Conservation (phyloP, 2,888 invertebrate species). For the Sarcophaga carnaria region DNA sequence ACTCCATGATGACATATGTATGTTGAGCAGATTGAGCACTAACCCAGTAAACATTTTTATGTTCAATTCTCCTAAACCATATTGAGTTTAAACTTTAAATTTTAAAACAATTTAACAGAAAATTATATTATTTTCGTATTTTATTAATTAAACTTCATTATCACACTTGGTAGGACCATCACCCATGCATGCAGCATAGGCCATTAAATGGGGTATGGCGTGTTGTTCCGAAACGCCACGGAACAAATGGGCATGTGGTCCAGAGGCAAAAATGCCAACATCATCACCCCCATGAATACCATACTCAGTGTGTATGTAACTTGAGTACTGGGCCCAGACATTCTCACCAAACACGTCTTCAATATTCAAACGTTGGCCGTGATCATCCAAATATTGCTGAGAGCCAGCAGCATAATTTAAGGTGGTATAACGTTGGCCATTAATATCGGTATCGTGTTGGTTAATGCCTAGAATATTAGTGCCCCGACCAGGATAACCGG, state of each 20-base stretch:
- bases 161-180: constrained; percentile 81
- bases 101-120: too few relatives aligned
- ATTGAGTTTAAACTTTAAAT: too few relatives aligned
- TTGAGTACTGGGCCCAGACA: constrained; percentile 72
- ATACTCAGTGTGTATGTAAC: constrained; percentile 75
- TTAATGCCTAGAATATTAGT: constrained; percentile 83
- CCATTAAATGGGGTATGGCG: constrained; percentile 88
- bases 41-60: too few relatives aligned
- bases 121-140: too few relatives aligned
- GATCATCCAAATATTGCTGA: constrained; percentile 72
- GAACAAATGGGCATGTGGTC: constrained; percentile 90
- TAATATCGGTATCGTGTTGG: constrained; percentile 70
- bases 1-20: too few relatives aligned
- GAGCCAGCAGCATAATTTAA: constrained; percentile 89
- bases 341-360: constrained; percentile 15
- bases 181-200: constrained; percentile 88
- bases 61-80: too few relatives aligned
- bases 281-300: constrained; percentile 91
- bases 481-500: constrained; percentile 87
- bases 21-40: too few relatives aligned
- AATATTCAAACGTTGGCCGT: constrained; percentile 74
- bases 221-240: constrained; percentile 90
- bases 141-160: neutral
- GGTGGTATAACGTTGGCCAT: constrained; percentile 84
- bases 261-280: constrained; percentile 89